These are phyloP conservation scores for Drosophila anomelani DNA, from an alignment of 2,888 invertebrate genomes.

Conservation along the genomic window DNA sequence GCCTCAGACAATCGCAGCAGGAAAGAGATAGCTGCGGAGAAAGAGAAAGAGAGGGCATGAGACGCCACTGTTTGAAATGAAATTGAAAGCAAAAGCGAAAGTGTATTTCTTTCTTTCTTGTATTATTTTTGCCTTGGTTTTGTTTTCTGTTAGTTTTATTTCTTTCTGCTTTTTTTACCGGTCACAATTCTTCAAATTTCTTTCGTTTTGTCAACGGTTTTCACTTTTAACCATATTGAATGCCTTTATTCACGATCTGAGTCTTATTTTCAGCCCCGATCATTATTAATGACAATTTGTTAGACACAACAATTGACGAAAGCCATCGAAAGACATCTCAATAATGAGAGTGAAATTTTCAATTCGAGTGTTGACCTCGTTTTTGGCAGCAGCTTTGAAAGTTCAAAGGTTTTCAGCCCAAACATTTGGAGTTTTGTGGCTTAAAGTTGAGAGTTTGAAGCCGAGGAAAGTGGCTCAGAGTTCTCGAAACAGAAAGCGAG, in stretches of 20 bases:
- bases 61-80: slow-evolving; percentile 69
- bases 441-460: slow-evolving; percentile 5
- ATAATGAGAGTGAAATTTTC: slow-evolving; percentile 63
- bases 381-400: slow-evolving; percentile 29
- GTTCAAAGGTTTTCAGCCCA: slow-evolving; percentile 25
- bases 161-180: slow-evolving; percentile 13
- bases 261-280: slow-evolving; percentile 5
- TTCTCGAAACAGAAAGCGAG: slow-evolving; percentile 21
- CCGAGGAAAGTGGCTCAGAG: slow-evolving; percentile 40
- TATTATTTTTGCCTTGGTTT: slow-evolving; percentile 36
- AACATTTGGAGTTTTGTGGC: slow-evolving; percentile 2
- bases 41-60: slow-evolving; percentile 29
- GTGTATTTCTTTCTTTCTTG: slow-evolving; percentile 69
- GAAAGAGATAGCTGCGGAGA: slow-evolving; percentile 14
- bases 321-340: slow-evolving; percentile 26
- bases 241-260: slow-evolving; percentile 10
- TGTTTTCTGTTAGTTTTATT: neutral
- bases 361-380: slow-evolving; percentile 42
- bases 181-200: slow-evolving; percentile 75
- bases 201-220: slow-evolving; percentile 75
- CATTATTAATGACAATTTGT: slow-evolving; percentile 53
- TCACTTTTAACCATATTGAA: slow-evolving; percentile 66
- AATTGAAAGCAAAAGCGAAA: slow-evolving; percentile 80
- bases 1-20: slow-evolving; percentile 30
- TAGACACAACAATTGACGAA: slow-evolving; percentile 58